These are phyloP conservation scores for Oscheius myriophilus DNA, from an alignment of 2,888 invertebrate species.

Conservation along the genomic window DNA sequence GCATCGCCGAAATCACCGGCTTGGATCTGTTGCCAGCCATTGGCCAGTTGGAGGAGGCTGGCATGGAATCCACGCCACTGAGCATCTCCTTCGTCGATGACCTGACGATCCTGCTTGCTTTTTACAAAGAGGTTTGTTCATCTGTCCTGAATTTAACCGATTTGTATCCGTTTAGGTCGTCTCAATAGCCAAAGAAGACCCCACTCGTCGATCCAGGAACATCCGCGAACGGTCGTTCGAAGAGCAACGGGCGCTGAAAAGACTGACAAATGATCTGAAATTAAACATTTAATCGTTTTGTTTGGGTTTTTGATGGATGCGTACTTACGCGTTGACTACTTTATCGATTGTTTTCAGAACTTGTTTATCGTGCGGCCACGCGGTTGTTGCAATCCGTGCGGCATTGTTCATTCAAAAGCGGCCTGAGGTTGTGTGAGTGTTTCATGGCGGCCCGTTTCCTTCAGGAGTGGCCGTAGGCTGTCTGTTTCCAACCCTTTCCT, in stretches of 20 bases:
- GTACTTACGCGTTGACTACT: no score
- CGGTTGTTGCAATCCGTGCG: no score
- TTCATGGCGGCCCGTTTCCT: no score
- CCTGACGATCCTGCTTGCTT: neutral
- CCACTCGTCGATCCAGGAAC: neutral
- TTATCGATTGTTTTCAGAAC: no score
- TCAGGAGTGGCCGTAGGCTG: no score
- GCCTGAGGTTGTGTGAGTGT: no score
- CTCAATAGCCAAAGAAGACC: conserved; percentile 2
- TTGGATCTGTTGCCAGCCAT: neutral
- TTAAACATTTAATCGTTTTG: neutral
- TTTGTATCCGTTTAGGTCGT: neutral
- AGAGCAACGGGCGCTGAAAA: conserved; percentile 2
- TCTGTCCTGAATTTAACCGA: neutral
- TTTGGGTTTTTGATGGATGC: no score
- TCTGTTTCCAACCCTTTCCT: no score
- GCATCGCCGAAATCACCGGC: conserved; percentile 5
- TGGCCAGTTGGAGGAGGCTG: neutral
- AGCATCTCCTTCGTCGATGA: conserved; percentile 1
- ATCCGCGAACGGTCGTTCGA: neutral
- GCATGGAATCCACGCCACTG: neutral
- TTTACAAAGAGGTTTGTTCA: conserved; percentile 2
- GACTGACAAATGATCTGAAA: conserved; percentile 18
- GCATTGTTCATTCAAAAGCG: no score
- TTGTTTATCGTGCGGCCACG: no score